Evolutionary conservation across 2,888 invertebrate species (phyloP), one percentile per base, ranked within the genome.

Genomic region (Campoplex capitator): DNA sequence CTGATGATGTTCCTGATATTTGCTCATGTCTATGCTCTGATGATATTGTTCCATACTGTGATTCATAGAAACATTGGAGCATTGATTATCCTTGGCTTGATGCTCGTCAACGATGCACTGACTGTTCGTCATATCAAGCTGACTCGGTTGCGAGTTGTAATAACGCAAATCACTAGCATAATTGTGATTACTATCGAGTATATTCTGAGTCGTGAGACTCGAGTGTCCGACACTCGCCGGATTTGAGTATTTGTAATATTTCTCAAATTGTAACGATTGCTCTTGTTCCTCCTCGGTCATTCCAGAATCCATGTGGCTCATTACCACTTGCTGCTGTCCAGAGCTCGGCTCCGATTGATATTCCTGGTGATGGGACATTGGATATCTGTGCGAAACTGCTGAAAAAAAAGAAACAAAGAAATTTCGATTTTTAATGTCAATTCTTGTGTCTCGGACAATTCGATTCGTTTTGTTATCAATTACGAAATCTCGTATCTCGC

Each of bases 101-200:
- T 93, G 93, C 56, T 94, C 94, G 74, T 94, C 92, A 23, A 94
- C 92, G 75, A 94, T 93, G 77, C 94, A 94, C 88, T 94, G 94
- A 84, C 92, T 91, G 76, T 91, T 93, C 56, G 93, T 89, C 38
- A 93, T 89, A 42, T 94, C 94, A 42, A 93, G 71, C 76, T 94
- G 94, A 80, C 68, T 92, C 88, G 94, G 94, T 67, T 94, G 94
- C 0, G 93, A 91, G 11, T 92, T 91, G 76, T 94, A 94, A 73
- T 94, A 94, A 75, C 94, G 93, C 88, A 94, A 87, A 88, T 94
- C 94, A 83, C 94, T 94, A n/a, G 94, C 94, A 81, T 95, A 95
- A 91, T 96, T 96, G 92, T 96, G 96, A 91, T 96, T 96, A 76
- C 95, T 95, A 93, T 96, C 96, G 75, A 94, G 89, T 13, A 94